Evolutionary conservation across 1,140 invertebrate species (phyloP), one percentile per base, ranked within the genome.

Genomic region (Akabosia matsudoensis): DNA sequence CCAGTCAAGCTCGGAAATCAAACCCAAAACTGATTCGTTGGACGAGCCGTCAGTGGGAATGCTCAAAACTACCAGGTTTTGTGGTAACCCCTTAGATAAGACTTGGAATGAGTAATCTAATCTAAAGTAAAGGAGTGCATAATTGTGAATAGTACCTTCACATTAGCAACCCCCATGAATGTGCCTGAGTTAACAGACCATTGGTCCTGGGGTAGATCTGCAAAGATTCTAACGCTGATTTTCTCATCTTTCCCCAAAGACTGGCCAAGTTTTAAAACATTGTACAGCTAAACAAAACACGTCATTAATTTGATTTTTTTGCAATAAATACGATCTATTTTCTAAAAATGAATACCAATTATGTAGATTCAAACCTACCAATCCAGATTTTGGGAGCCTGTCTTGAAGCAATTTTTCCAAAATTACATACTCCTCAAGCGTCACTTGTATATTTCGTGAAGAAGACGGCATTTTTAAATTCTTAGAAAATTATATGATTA

Each of bases 51-150:
- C 31, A 0, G 10, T 28, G 1, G 33, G 33, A 4, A 13, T 18
- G 0, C 52, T 64, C 0, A 76, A 13, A 2, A 73, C 71, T 0
- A 73, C 54, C 16, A 76, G 52, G 31, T 61, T 76, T 31, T 73
- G 52, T 0, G 75, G 75, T 56, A 76, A 71, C 45, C 71, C 33
- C 75, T 31, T 56, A 56, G 54, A 56, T n/a, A 16, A 22, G 24
- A 56, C 14, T 22, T 22, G 54, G n/a, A n/a, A 56, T 10, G 14
- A 10, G 54, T 56, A 13, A 45, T 10, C 7, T 45, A 45, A 45
- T 45, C 24, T 56, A n/a, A 22, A 56, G 7, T 56, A 16, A 56
- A 56, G 22, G 7, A 7, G 7, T 10, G 18, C 18, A 45, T 45
- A 45, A 10, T 45, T 45, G 7, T 45, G 7, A 56, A n/a, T n/a